Evolutionary conservation across 2,797 vertebrate species (phyloP), one percentile per base, ranked within the genome.

Genomic region (Craterocephalus amniculus): DNA sequence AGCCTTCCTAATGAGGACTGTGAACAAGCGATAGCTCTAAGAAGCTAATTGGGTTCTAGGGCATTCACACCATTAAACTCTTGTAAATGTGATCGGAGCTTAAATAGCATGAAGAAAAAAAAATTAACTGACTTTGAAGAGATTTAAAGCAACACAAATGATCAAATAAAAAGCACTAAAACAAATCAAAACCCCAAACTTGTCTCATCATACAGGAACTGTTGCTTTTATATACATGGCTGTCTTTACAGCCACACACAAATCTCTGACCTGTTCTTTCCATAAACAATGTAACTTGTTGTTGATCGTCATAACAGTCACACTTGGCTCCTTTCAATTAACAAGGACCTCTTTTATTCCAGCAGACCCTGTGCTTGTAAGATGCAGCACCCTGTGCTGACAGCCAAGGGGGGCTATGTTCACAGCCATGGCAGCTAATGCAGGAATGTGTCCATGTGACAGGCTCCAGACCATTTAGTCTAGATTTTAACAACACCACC

Each of bases 361-460:
- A 32, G 35, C 1, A 1, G 60, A 64, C 66, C 56, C 62, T 67
- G 70, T 58, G 75, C 75, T 75, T 74, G 74, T 35, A 74, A 79
- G 66, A 86, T 45, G 27, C 68, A 70, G 65, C 27, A 72, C 70
- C 78, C 72, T 58, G 82, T 66, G 80, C 82, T 80, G 81, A 90
- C 76, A 83, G 76, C 62, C 31, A 58, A 72, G 76, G 79, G 84
- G 26, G 75, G 76, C 70, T 70, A 64, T 72, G 80, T 72, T 81
- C 87, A 84, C 87, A 85, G 79, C 85, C 84, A 87, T 84, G 87
- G 91, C 83, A 86, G 89, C 86, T 86, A 85, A 88, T 61, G 80
- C 83, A 92, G 87, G 92, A 94, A 94, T 93, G 92, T 87, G 88
- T 91, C 88, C 92, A 92, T 92, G 93, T 94, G 91, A 95, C 88